phyloP scores from a whole-genome alignment of 2,888 invertebrate species.

The Hypolimnas misippus region DNA sequence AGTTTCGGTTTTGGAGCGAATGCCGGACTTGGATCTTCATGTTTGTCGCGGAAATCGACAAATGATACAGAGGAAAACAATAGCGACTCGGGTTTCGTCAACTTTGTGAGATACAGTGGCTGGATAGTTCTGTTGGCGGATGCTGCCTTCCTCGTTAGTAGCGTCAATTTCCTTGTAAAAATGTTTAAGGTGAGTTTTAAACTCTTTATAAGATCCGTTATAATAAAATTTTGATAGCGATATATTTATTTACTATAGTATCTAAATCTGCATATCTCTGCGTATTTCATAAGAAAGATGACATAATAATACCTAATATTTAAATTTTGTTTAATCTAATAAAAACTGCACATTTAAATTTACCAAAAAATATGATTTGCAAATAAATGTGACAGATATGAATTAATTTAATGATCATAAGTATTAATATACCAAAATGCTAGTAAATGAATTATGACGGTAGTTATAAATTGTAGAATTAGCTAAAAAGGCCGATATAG shows the following conservation, averaged over 20 bases:
- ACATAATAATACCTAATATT: background rate
- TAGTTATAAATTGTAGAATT: too few species aligned
- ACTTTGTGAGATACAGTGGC: constrained; percentile 51
- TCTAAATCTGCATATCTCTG: too few species aligned
- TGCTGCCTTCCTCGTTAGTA: constrained; percentile 49
- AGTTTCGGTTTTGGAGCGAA: constrained; percentile 68
- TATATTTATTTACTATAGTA: too few species aligned
- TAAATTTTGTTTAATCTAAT: background rate
- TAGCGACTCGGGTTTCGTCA: constrained; percentile 41
- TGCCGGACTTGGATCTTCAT: constrained; percentile 59
- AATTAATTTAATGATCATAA: too few species aligned
- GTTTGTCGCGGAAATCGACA: constrained; percentile 45
- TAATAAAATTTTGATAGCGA: background rate
- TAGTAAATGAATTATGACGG: too few species aligned
- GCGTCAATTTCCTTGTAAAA: constrained; percentile 52
- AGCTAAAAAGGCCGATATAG: too few species aligned
- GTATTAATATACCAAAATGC: too few species aligned
- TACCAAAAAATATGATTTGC: too few species aligned
- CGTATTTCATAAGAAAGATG: background rate
- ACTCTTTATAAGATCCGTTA: background rate
- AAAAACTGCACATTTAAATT: background rate
- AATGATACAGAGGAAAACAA: constrained; percentile 5
- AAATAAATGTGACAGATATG: too few species aligned
- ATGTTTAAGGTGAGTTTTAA: constrained; percentile 53
- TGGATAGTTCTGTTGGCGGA: constrained; percentile 57